Percentiles rank a stretch among this genome's conserved stretches.
Evolutionary conservation across 2,113 vertebrate genomes (phyloP).

Genomic region (Chloebia gouldiae): DNA sequence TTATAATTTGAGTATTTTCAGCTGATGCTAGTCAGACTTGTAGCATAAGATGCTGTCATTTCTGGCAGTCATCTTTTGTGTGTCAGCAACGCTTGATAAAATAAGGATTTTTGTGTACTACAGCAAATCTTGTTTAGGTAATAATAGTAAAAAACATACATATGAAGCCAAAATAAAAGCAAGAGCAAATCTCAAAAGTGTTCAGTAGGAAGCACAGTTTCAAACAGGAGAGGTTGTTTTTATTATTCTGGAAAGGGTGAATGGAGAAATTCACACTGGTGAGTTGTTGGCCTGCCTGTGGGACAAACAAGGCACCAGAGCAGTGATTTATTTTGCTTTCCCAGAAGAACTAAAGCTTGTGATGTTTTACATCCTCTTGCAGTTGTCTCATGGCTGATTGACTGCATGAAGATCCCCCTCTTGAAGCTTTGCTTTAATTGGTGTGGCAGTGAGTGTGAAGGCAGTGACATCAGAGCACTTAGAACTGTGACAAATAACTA

Average conservation of each 20-base stretch:
- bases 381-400: neutral
- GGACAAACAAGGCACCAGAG: neutral
- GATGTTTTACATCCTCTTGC: neutral
- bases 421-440: neutral
- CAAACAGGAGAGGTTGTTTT: neutral
- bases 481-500: neutral
- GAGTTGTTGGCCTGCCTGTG: neutral
- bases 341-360: neutral
- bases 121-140: neutral
- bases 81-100: neutral
- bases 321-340: neutral
- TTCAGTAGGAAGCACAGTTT: neutral
- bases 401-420: neutral
- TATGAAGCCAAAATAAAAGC: neutral
- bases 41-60: neutral
- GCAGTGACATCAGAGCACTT: neutral
- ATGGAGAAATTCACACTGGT: neutral
- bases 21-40: neutral
- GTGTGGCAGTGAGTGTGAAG: neutral
- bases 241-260: neutral
- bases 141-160: neutral
- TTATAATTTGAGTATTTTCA: neutral
- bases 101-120: neutral
- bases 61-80: neutral
- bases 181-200: neutral